These are phyloP conservation scores for Cheilosia vulpina DNA, from an alignment of 2,888 invertebrate genomes.

Conservation along the genomic window DNA sequence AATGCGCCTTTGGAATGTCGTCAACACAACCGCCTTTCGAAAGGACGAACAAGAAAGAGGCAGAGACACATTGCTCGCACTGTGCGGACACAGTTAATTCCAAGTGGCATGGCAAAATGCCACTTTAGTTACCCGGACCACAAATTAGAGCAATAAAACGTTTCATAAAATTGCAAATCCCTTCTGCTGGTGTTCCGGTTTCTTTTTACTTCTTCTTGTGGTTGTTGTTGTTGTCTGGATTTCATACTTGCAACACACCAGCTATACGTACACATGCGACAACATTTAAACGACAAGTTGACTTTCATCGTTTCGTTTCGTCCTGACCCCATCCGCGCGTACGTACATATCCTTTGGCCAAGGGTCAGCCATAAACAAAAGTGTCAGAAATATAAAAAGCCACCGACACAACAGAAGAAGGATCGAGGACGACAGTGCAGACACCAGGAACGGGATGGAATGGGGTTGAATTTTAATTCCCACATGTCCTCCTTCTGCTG, in stretches of 20 bases:
- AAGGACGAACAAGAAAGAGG: slow-evolving; percentile 33
- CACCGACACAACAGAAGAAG: slow-evolving; percentile 30
- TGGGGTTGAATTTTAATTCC: slow-evolving; percentile 70
- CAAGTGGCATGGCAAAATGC: slow-evolving; percentile 80
- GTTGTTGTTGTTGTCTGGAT: slow-evolving; percentile 68
- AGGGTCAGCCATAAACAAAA: slow-evolving; percentile 74
- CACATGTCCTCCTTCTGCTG: slow-evolving; percentile 56
- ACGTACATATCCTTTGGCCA: slow-evolving; percentile 51
- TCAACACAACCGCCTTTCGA: not conserved
- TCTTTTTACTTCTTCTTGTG: slow-evolving; percentile 36
- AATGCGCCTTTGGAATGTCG: slow-evolving; percentile 43
- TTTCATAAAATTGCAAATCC: slow-evolving; percentile 81
- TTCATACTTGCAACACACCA: slow-evolving; percentile 1
- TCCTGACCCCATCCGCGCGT: slow-evolving; percentile 43
- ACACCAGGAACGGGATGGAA: slow-evolving; percentile 6
- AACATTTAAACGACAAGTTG: slow-evolving; percentile 70
- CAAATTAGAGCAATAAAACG: slow-evolving; percentile 83
- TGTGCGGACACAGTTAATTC: slow-evolving; percentile 69
- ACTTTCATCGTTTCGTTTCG: slow-evolving; percentile 60
- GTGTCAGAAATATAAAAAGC: slow-evolving; percentile 72
- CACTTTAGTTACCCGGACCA: slow-evolving; percentile 80
- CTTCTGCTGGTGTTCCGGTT: slow-evolving; percentile 72
- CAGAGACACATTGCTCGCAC: slow-evolving; percentile 18
- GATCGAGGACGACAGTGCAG: slow-evolving; percentile 23
- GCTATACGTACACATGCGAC: slow-evolving; percentile 12